Conservation (phyloP, 2,113 vertebrate genomes). For the Cacatua alba region DNA sequence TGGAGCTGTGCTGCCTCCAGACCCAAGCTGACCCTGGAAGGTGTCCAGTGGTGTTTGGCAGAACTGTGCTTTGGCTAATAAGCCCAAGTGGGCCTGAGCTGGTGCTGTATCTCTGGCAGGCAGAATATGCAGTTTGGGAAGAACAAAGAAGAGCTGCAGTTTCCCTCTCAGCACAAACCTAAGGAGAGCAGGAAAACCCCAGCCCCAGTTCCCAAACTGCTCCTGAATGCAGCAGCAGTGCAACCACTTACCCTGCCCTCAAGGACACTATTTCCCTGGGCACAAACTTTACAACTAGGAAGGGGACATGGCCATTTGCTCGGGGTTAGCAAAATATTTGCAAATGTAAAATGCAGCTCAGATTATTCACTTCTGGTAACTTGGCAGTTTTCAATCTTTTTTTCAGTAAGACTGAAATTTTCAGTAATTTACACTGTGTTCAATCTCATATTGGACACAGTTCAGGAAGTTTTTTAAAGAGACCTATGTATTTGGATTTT, state of each 20-base stretch:
- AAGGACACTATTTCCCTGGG: rapidly evolving
- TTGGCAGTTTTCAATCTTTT: neutral
- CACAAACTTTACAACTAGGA: neutral
- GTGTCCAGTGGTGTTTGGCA: neutral
- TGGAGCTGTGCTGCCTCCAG: neutral
- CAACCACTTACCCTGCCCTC: rapidly evolving
- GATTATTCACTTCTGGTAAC: neutral
- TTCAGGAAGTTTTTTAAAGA: neutral
- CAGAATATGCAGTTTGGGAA: neutral
- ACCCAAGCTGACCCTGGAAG: slow-evolving; percentile 35
- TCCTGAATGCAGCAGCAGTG: neutral
- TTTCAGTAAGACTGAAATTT: neutral
- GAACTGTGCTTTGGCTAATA: neutral
- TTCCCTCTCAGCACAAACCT: neutral
- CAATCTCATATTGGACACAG: neutral
- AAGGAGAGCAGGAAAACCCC: neutral
- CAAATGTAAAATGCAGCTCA: neutral
- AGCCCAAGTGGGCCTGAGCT: neutral
- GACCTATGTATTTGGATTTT: neutral
- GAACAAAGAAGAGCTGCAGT: neutral
- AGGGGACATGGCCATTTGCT: neutral
- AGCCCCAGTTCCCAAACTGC: neutral
- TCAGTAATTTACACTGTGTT: neutral
- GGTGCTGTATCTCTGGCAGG: neutral
- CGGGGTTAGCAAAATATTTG: neutral